Conservation (phyloP, 53 echinoderm and acorn worm genomes). For the Temnopleurus reevesii region DNA sequence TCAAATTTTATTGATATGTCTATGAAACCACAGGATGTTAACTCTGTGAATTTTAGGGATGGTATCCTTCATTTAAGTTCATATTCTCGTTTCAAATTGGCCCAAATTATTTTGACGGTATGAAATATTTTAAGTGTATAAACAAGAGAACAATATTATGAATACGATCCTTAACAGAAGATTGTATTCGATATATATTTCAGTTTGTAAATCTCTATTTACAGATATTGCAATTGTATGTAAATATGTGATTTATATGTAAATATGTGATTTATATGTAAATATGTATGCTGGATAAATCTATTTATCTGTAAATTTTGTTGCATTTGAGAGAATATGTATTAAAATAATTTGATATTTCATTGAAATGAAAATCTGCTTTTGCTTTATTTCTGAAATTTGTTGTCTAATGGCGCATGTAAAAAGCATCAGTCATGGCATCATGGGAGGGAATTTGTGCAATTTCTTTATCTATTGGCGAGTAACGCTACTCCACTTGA, state of each 20-base stretch:
- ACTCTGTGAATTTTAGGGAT: neutral
- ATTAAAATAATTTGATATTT: constrained; percentile 22
- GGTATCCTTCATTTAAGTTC: neutral
- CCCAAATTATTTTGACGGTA: neutral
- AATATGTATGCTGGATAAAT: neutral
- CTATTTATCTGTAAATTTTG: constrained; percentile 42
- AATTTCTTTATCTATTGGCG: no score
- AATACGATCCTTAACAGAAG: neutral
- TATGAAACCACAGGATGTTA: no score
- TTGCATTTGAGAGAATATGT: constrained; percentile 1
- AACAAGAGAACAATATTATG: neutral
- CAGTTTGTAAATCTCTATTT: neutral
- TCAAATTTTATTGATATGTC: no score
- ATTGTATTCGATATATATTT: neutral
- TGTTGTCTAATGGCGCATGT: no score
- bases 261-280: constrained; percentile 35
- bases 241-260: neutral
- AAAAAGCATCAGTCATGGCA: no score
- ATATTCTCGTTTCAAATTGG: neutral
- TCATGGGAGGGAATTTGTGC: no score
- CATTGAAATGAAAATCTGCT: no score
- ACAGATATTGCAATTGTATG: neutral
- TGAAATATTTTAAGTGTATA: neutral
- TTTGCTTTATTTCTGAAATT: no score
- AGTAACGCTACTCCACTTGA: no score